phyloP scores from a whole-genome alignment of 2,113 vertebrate species.

The Gnathonemus longibarbis region DNA sequence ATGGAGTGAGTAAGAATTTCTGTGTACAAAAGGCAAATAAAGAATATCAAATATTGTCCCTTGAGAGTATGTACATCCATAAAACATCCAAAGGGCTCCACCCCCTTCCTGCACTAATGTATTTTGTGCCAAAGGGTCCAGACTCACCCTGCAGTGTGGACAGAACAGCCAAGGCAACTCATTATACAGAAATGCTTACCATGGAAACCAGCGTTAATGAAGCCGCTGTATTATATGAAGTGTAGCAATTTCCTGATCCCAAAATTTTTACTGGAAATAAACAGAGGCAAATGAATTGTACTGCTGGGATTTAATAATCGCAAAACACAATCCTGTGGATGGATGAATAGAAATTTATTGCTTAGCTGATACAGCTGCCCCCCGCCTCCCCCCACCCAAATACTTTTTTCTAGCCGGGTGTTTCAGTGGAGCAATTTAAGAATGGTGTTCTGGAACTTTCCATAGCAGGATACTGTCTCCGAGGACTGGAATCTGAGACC shows the following conservation, averaged over 20 bases:
- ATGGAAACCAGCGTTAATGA: neutral
- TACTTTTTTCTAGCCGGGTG: neutral
- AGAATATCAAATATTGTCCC: neutral
- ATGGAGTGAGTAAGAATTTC: neutral
- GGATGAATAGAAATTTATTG: neutral
- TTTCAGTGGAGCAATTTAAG: neutral
- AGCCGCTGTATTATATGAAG: neutral
- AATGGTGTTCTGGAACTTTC: neutral
- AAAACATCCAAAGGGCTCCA: neutral
- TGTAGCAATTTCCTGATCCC: constrained; percentile 4
- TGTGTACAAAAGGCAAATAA: neutral
- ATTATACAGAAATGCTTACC: neutral
- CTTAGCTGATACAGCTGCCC: neutral
- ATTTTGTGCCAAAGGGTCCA: neutral
- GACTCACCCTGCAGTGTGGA: neutral
- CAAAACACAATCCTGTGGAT: neutral
- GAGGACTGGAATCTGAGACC: neutral
- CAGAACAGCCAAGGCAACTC: neutral
- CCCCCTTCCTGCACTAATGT: neutral
- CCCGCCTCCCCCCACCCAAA: neutral
- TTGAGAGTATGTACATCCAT: neutral
- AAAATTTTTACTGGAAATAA: neutral
- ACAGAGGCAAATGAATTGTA: neutral
- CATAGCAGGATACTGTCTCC: neutral
- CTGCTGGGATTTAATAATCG: constrained; percentile 8